Conservation (phyloP, 2,888 invertebrate genomes). For the Drosophila tanythrix region DNA sequence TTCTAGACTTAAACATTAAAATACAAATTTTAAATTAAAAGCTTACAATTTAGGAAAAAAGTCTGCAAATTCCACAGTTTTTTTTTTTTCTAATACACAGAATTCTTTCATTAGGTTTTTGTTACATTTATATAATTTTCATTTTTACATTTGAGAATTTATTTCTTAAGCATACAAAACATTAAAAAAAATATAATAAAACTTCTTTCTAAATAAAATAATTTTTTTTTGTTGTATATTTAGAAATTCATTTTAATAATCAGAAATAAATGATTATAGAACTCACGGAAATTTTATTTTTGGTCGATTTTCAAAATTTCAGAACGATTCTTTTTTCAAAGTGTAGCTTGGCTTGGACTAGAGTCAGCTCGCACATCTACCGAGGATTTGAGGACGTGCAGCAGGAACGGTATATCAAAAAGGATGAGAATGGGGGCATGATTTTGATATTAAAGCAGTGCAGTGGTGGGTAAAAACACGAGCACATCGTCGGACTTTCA, state of each 20-base stretch:
- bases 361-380: constrained; percentile 1
- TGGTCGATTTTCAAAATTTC: background rate
- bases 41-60: background rate
- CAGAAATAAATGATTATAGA: too few relatives aligned
- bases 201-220: too few relatives aligned
- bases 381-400: constrained; percentile 18
- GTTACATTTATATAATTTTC: background rate
- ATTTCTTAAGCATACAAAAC: background rate
- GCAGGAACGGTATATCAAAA: constrained; percentile 1
- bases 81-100: background rate
- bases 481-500: constrained; percentile 1
- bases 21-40: background rate
- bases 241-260: too few relatives aligned
- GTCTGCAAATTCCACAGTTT: background rate
- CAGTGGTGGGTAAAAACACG: background rate
- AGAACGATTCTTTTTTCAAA: background rate
- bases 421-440: constrained; percentile 6
- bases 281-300: background rate
- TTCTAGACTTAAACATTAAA: too few relatives aligned
- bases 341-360: background rate
- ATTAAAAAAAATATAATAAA: background rate
- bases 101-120: background rate
- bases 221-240: too few relatives aligned
- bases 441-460: constrained; percentile 11
- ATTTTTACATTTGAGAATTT: background rate